phyloP scores from a whole-genome alignment of 2,797 vertebrate genomes.

The Semotilus atromaculatus region DNA sequence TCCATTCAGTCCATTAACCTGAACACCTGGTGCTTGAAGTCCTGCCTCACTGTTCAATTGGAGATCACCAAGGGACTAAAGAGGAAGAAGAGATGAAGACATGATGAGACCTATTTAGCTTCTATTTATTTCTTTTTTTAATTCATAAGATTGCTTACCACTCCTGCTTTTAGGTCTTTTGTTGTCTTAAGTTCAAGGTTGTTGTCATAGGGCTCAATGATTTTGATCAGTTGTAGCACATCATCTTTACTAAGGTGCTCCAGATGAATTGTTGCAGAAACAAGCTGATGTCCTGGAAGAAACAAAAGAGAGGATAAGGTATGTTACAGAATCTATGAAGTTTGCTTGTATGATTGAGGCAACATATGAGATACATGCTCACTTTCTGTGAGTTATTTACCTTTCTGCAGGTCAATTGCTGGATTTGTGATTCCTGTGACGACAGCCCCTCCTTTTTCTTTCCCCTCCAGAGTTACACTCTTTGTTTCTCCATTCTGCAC shows the following conservation, averaged over 20 bases:
- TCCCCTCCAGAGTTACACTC: slow-evolving; percentile 64
- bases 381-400: slow-evolving; percentile 23
- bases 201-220: slow-evolving; percentile 75
- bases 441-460: slow-evolving; percentile 61
- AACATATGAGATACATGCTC: not conserved
- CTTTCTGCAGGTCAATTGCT: slow-evolving; percentile 14
- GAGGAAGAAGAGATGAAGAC: not conserved
- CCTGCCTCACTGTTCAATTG: slow-evolving; percentile 54
- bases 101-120: slow-evolving; percentile 57
- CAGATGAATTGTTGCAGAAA: slow-evolving; percentile 79
- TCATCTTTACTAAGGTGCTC: slow-evolving; percentile 76
- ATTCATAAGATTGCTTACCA: slow-evolving; percentile 57
- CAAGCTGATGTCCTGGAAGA: slow-evolving; percentile 73
- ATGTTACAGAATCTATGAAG: not conserved
- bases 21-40: slow-evolving; percentile 58
- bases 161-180: slow-evolving; percentile 59
- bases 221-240: slow-evolving; percentile 70
- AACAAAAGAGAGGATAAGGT: not conserved
- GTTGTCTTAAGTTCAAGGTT: slow-evolving; percentile 78
- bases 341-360: slow-evolving; percentile 8
- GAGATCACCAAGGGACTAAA: slow-evolving; percentile 52
- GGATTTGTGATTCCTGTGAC: slow-evolving; percentile 38
- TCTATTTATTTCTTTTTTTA: slow-evolving; percentile 41
- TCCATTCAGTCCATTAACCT: slow-evolving; percentile 62
- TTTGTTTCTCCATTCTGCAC: slow-evolving; percentile 63